Evolutionary conservation across 2,113 vertebrate species (phyloP).

Genomic region (Petaurus breviceps): DNA sequence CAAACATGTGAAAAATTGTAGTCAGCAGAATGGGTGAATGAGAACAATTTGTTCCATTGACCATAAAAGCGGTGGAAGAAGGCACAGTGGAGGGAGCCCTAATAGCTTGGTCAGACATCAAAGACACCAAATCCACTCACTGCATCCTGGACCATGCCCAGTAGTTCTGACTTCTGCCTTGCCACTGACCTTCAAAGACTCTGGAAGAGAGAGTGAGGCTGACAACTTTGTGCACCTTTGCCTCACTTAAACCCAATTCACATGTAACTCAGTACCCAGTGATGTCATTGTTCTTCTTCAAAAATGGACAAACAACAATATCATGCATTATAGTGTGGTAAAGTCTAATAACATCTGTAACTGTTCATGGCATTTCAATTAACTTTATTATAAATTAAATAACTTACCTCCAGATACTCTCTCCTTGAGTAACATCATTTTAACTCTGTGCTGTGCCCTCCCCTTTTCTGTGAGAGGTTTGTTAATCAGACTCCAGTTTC

Average conservation of each 20-base stretch:
- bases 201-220: neutral
- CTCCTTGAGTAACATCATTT: neutral
- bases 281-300: neutral
- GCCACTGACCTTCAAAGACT: neutral
- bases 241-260: too few relatives aligned
- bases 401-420: neutral
- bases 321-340: neutral
- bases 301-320: neutral
- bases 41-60: neutral
- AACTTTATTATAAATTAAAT: neutral
- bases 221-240: too few relatives aligned
- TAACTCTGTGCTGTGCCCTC: neutral
- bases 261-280: too few relatives aligned
- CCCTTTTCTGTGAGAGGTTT: neutral
- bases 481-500: neutral
- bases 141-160: neutral
- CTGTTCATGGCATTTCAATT: neutral
- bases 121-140: neutral
- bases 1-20: neutral
- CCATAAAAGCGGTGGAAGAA: too few relatives aligned
- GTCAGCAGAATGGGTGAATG: neutral
- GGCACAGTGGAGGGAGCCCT: too few relatives aligned
- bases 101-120: neutral
- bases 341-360: neutral
- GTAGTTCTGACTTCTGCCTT: neutral